Percentiles rank a stretch among this genome's conserved stretches.
phyloP scores from a whole-genome alignment of 2,113 vertebrate genomes.

The Lophotis ruficrista region DNA sequence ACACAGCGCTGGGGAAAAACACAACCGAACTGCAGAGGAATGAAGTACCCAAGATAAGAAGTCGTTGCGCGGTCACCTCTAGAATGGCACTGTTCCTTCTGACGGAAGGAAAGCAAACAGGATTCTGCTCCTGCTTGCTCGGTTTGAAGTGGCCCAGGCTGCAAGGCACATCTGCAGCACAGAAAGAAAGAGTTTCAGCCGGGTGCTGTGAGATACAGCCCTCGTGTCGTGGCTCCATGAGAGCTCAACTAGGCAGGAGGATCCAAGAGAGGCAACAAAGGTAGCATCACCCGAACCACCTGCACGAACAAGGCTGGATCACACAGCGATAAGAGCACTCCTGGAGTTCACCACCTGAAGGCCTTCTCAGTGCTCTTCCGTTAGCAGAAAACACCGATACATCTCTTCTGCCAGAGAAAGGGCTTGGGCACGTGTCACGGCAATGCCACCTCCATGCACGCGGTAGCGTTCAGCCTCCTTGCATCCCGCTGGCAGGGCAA shows the following conservation, averaged over 20 bases:
- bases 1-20: not conserved
- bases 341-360: not conserved
- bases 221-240: fast-evolving
- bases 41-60: not conserved
- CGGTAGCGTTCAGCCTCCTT: not conserved
- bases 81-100: not conserved
- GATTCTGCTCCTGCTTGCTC: not conserved
- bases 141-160: not conserved
- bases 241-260: not conserved
- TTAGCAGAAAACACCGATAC: not conserved
- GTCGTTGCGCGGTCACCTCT: not conserved
- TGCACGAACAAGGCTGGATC: not conserved
- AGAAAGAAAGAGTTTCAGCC: not conserved
- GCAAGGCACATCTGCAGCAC: not conserved
- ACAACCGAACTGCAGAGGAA: not conserved
- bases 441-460: not conserved
- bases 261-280: not conserved
- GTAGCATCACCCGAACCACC: not conserved
- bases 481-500: fast-evolving
- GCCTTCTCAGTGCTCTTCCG: not conserved
- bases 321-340: fast-evolving
- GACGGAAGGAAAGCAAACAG: not conserved
- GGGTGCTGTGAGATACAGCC: not conserved
- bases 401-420: not conserved
- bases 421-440: fast-evolving